A percentile compares a stretch with the other conserved stretches of the same genome.
These are phyloP conservation scores for Amphiprion ocellaris DNA, from an alignment of 2,113 vertebrate genomes.

Conservation along the genomic window DNA sequence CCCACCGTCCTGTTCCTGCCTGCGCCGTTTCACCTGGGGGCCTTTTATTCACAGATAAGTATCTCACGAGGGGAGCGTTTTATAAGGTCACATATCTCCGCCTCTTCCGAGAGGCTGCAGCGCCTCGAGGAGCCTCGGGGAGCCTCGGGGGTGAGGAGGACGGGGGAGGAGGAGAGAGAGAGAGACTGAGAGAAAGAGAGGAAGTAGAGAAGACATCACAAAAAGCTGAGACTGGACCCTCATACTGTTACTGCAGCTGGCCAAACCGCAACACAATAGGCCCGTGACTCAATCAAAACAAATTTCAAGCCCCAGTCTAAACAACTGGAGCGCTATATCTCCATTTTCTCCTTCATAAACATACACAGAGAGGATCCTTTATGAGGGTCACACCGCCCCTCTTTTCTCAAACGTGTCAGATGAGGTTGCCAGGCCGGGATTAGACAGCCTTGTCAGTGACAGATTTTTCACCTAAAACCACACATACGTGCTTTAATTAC, in stretches of 20 bases:
- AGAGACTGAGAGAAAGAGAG: conserved; percentile 48
- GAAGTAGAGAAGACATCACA: conserved; percentile 83
- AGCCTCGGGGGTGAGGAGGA: not conserved
- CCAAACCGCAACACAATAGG: conserved; percentile 75
- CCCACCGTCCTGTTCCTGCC: conserved; percentile 49
- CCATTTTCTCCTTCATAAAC: conserved; percentile 51
- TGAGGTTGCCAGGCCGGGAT: conserved; percentile 17
- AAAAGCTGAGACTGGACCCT: conserved; percentile 75
- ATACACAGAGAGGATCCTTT: conserved; percentile 4
- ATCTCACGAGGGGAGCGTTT: conserved; percentile 51
- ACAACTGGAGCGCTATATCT: conserved; percentile 62
- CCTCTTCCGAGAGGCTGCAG: conserved; percentile 27
- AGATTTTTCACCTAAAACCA: conserved; percentile 28
- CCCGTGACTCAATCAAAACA: conserved; percentile 78
- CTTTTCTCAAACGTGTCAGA: conserved; percentile 34
- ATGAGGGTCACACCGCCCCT: conserved; percentile 3
- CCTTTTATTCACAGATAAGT: conserved; percentile 60
- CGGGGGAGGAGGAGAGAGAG: not conserved
- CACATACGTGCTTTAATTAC: conserved; percentile 35
- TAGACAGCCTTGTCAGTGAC: conserved; percentile 5
- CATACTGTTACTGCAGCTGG: conserved; percentile 79
- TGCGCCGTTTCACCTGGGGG: conserved; percentile 52
- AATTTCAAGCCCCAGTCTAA: conserved; percentile 73
- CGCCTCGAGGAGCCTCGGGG: conserved; percentile 42
- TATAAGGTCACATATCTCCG: conserved; percentile 55